Evolutionary conservation across 1,140 invertebrate genomes (phyloP), one percentile per base, ranked within the genome.

Genomic region (Neodiprion lecontei): DNA sequence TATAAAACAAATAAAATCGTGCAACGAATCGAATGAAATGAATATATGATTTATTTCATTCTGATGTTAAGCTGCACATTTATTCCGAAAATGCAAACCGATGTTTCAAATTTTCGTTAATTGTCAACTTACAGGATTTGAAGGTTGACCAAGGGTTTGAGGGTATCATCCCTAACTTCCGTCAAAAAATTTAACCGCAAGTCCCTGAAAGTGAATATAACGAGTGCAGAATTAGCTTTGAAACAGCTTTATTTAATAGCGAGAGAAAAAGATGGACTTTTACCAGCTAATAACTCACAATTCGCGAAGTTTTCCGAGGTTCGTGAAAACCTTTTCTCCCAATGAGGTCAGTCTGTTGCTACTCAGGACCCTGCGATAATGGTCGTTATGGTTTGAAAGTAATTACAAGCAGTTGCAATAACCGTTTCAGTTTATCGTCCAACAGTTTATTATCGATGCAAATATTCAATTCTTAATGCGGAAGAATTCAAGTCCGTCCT

Each of bases 121-220:
- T 67, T 21, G 61, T 53, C 4, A 67, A 86, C 88, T 88, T 86
- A 89, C 88, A 89, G 79, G 14, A 82, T 78, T 78, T 81, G 80
- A 72, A 89, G 76, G 40, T 74, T 84, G 11, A 72, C 69, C 21
- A 89, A 77, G 9, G 78, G 67, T 4, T 73, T 72, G 74, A 89
- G 88, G 11, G 85, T 80, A 7, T 75, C 50, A 1, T 81, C 76
- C 10, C 81, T 77, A 28, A 86, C 82, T 70, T 78, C 80, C 9
- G 74, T 78, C 40, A 89, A 81, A 61, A 78, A 77, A 82, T 89
- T 89, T 71, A 84, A 80, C 0, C 87, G 83, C 49, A 89, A 78
- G 77, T 89, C 88, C 65, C 88, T 89, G 76, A 50, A 79, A 78
- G 72, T 61, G n/a, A 23, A 71, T 74, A 70, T 65, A 71, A 48